Conservation (phyloP, 1,140 invertebrate species). For the Sinonovacula constricta region DNA sequence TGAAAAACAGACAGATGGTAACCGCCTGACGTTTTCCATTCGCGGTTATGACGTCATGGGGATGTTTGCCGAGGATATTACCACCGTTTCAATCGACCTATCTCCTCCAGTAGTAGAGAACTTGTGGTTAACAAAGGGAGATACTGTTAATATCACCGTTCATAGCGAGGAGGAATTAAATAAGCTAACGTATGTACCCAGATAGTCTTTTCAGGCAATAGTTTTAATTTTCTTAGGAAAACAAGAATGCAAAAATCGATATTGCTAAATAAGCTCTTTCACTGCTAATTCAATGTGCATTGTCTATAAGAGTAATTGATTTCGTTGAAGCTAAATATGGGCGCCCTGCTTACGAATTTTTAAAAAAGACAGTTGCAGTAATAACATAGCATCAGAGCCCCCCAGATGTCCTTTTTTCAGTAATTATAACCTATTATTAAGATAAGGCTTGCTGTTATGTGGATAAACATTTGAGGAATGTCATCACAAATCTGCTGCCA, state of each 20-base stretch:
- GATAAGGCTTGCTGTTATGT: too few species aligned
- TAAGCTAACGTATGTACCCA: constrained; percentile 5
- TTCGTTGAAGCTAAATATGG: too few species aligned
- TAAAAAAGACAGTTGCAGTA: too few species aligned
- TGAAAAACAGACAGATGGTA: constrained; percentile 32
- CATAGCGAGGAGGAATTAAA: constrained; percentile 4
- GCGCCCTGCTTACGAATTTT: too few species aligned
- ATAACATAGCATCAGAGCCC: too few species aligned
- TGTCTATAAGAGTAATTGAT: too few species aligned
- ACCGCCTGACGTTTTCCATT: constrained; percentile 41
- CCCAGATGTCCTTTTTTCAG: too few species aligned
- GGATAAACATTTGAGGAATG: too few species aligned
- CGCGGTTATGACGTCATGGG: constrained; percentile 36
- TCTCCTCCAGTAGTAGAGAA: constrained; percentile 33
- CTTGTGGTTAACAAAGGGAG: constrained; percentile 30
- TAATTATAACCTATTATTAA: too few species aligned
- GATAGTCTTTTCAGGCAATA: not conserved
- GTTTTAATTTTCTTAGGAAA: not conserved
- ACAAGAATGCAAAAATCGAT: not conserved
- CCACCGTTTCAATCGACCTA: constrained; percentile 17
- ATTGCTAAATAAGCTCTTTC: not conserved
- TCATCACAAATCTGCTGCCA: too few species aligned
- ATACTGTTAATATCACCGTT: constrained; percentile 28
- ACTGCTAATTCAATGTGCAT: not conserved
- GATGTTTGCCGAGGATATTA: constrained; percentile 24